Percentiles rank a stretch among this genome's conserved stretches.
Evolutionary conservation across 1,140 invertebrate species (phyloP).

Genomic region (Caenorhabditis remanei): DNA sequence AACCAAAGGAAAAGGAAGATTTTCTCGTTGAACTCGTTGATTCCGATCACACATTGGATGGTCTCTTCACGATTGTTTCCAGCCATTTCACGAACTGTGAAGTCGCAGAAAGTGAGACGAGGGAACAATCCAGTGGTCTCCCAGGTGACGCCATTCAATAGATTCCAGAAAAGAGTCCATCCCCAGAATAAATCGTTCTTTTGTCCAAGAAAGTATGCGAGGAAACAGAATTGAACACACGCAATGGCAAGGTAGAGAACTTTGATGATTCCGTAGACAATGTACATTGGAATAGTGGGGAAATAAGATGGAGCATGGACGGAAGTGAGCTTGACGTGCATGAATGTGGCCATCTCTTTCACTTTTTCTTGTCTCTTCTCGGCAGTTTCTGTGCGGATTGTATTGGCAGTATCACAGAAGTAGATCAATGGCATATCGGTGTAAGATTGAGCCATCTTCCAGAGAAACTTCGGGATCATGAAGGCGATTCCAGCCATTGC

Average conservation of each 20-base stretch:
- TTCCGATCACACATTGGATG: conserved; percentile 35
- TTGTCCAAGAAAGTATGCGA: conserved; percentile 55
- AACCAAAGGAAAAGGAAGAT: conserved; percentile 44
- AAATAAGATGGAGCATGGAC: background rate
- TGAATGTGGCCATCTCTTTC: conserved; percentile 10
- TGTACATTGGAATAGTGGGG: background rate
- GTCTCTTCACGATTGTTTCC: conserved; percentile 45
- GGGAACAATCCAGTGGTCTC: conserved; percentile 59
- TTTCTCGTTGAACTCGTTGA: conserved; percentile 48
- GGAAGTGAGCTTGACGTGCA: conserved; percentile 4
- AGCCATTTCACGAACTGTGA: conserved; percentile 41
- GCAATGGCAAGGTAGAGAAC: conserved; percentile 29
- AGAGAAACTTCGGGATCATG: conserved; percentile 50
- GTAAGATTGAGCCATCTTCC: conserved; percentile 23
- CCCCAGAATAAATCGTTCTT: conserved; percentile 55
- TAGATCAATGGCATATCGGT: conserved; percentile 19
- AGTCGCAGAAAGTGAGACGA: conserved; percentile 60
- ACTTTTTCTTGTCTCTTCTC: background rate
- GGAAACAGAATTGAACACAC: conserved; percentile 2
- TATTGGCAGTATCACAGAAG: conserved; percentile 32
- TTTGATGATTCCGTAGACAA: conserved; percentile 40
- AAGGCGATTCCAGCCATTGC: conserved; percentile 35
- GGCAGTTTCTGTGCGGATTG: background rate
- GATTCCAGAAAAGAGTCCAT: conserved; percentile 55
- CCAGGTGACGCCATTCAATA: conserved; percentile 51